Base-by-base conservation (phyloP, 2,113 vertebrate species). In the Pluvianellus socialis region DNA sequence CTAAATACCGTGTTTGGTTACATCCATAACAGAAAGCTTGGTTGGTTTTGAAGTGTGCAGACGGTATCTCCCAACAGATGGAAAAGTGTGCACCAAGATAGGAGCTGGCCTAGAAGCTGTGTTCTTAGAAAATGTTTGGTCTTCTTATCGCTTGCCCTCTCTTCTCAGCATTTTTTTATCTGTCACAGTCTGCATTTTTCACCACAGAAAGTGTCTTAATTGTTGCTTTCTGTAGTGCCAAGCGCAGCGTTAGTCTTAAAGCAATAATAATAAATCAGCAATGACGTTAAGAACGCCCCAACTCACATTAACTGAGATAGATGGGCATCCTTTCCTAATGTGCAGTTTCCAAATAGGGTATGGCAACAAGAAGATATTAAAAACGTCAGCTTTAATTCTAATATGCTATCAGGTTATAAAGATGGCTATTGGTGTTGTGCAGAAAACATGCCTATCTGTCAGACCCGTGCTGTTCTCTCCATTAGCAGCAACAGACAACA, bases 381-480 rank as follows among this genome's bases (percentile, higher is more conserved):
- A 91, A 92, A 82, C 44, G 44, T 67, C 81, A 33, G 28, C 47
- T 94, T 77, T 86, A 88, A 92, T 95, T 88, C 58, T 82, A 32
- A 12, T 58, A 15, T 30, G 13, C 58, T 79, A 12, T 10, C 2
- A 3, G 28, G 44, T 71, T 80, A 66, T 81, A 75, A 44, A 68
- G 32, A 26, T 70, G n/a, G 40, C 66, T 82, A 1, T 65, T 67
- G 65, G 61, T 72, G 47, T 66, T 49, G 55, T 63, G 49, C 58
- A 86, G 72, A 83, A 79, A 80, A 42, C 40, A 20, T 13, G 42
- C 38, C 55, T 56, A 12, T 80, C 55, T 61, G 32, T 90, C 77
- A 87, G 56, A 59, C 28, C n/a, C 22, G 22, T 45, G 5, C 55
- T 42, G n/a, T 86, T 73, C 30, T 72, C 52, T 22, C 42, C 33